Conservation (phyloP, 2,797 vertebrate genomes). For the Enteromius trimaculatus region DNA sequence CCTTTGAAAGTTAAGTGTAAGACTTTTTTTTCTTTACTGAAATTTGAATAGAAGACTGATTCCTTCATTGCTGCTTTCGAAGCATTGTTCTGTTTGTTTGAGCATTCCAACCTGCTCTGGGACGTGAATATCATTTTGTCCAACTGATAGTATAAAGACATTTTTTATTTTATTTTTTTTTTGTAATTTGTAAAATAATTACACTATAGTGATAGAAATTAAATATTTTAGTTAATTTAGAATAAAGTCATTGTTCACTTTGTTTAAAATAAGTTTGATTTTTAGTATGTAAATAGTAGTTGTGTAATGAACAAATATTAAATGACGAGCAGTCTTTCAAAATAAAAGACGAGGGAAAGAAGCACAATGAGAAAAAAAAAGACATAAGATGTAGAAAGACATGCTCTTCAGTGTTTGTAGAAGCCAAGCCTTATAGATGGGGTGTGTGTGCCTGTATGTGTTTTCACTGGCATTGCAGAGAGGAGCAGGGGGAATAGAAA, state of each 20-base stretch:
- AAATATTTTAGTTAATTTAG: background rate
- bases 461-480: conserved; percentile 80
- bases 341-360: conserved; percentile 4
- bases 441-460: conserved; percentile 67
- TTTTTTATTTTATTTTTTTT: too few species aligned
- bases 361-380: background rate
- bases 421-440: conserved; percentile 43
- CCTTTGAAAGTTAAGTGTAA: background rate
- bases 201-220: background rate
- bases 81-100: background rate
- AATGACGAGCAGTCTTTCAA: conserved; percentile 5
- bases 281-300: background rate
- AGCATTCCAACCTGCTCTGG: background rate
- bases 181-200: background rate
- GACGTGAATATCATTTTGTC: background rate
- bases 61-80: background rate
- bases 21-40: background rate
- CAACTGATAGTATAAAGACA: too few species aligned
- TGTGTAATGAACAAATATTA: background rate
- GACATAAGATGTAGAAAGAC: conserved; percentile 56
- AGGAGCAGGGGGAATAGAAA: conserved; percentile 78
- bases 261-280: background rate
- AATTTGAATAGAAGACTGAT: background rate
- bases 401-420: conserved; percentile 34
- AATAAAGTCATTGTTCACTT: background rate